Evolutionary conservation across 1,140 invertebrate genomes (phyloP).

Genomic region (Euwallacea similis): DNA sequence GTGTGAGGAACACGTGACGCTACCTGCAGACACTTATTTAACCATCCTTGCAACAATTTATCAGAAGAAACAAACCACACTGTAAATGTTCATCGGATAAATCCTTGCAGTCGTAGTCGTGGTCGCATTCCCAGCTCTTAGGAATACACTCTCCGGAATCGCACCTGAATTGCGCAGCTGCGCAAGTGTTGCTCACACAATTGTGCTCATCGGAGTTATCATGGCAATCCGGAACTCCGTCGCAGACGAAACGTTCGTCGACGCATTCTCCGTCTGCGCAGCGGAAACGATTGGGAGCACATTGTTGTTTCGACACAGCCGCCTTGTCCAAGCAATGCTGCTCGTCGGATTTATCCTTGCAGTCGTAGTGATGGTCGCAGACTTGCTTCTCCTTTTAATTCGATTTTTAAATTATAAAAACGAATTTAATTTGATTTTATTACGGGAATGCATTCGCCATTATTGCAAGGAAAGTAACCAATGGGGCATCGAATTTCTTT

Average conservation of each 20-base stretch:
- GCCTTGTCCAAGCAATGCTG: constrained; percentile 58
- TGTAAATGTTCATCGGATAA: constrained; percentile 68
- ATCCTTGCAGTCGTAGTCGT: constrained; percentile 68
- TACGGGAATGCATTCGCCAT: constrained; percentile 56
- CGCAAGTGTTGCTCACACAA: constrained; percentile 44
- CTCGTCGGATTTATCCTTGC: constrained; percentile 76
- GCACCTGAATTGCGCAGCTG: constrained; percentile 57
- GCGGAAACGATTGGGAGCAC: constrained; percentile 54
- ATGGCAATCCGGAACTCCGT: constrained; percentile 74
- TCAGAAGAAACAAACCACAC: constrained; percentile 56
- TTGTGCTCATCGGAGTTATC: constrained; percentile 73
- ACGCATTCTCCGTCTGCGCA: constrained; percentile 68
- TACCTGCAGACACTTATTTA: constrained; percentile 20
- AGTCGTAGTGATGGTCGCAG: constrained; percentile 77
- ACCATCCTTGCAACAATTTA: background rate
- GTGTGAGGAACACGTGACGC: constrained; percentile 30
- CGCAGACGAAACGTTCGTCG: constrained; percentile 65
- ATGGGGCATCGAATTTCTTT: constrained; percentile 45
- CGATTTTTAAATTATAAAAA: constrained; percentile 1
- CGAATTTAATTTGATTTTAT: background rate
- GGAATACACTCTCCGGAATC: constrained; percentile 69
- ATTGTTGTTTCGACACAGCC: constrained; percentile 30
- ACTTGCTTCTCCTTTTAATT: constrained; percentile 51
- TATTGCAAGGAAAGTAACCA: constrained; percentile 61
- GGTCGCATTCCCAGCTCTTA: constrained; percentile 73